These are phyloP conservation scores for Saguinus oedipus DNA, from an alignment of 2,797 vertebrate genomes.

Conservation along the genomic window DNA sequence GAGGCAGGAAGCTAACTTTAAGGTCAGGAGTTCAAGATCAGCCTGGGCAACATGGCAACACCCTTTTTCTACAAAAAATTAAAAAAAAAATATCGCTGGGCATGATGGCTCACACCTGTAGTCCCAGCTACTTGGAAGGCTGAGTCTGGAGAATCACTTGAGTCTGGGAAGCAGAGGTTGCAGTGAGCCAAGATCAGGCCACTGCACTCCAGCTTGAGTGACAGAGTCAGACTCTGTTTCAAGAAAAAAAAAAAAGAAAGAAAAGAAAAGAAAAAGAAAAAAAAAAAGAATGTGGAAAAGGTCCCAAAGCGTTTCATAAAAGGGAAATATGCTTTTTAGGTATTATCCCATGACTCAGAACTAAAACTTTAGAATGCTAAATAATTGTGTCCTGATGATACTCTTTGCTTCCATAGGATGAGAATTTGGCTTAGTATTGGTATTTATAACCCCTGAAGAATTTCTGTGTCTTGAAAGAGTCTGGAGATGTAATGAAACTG, in stretches of 20 bases:
- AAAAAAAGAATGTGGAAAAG: background rate
- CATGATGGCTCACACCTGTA: no score
- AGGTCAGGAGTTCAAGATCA: background rate
- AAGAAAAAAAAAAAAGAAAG: background rate
- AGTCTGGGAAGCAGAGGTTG: background rate
- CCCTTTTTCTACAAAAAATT: background rate
- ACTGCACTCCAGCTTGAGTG: no score
- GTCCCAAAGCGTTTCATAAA: background rate
- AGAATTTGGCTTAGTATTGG: constrained; percentile 21
- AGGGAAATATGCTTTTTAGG: background rate
- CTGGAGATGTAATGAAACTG: constrained; percentile 1
- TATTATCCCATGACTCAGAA: background rate
- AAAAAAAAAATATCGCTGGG: no score
- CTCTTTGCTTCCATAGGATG: background rate
- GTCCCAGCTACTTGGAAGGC: background rate
- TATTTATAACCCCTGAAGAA: constrained; percentile 46
- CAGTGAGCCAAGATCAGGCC: background rate
- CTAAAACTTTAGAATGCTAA: background rate
- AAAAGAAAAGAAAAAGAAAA: no score
- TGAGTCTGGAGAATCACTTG: background rate
- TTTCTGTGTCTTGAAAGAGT: background rate
- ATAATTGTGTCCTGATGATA: background rate
- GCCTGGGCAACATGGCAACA: background rate
- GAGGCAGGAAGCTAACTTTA: background rate
- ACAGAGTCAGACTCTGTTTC: no score